Evolutionary conservation across 2,888 invertebrate species (phyloP).

Genomic region (Glaucopsyche alexis): DNA sequence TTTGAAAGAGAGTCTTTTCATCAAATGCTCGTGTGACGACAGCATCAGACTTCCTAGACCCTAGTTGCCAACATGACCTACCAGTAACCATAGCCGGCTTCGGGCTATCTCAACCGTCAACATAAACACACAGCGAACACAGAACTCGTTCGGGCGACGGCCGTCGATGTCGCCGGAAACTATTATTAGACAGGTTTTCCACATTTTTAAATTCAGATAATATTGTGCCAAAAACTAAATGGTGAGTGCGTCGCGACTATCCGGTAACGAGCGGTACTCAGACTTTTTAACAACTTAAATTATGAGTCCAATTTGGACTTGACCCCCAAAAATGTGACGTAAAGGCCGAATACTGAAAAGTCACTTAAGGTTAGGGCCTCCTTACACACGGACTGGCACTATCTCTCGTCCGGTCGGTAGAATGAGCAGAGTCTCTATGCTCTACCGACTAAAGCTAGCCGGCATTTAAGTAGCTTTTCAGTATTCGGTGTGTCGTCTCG

Average conservation of each 20-base stretch:
- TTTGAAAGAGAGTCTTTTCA: too few relatives aligned
- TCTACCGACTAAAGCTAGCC: background rate
- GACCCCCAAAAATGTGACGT: background rate
- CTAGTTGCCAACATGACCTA: too few relatives aligned
- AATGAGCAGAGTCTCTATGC: too few relatives aligned
- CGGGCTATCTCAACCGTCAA: background rate
- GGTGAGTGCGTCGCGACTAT: background rate
- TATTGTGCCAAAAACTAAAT: background rate
- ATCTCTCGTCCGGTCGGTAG: background rate
- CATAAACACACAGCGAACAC: background rate
- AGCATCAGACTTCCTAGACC: too few relatives aligned
- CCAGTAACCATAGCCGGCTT: background rate
- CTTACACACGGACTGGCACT: background rate
- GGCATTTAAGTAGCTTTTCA: background rate
- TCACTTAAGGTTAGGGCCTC: background rate
- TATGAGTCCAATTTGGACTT: background rate
- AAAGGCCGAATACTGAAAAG: background rate
- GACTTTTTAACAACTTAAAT: background rate
- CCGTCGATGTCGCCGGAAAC: background rate
- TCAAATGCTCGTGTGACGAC: too few relatives aligned
- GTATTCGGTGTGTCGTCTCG: background rate
- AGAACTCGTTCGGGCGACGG: background rate
- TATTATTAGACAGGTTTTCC: conserved; percentile 19
- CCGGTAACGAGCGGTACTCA: background rate
- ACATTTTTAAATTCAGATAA: conserved; percentile 7